Percentiles rank a stretch among this genome's conserved stretches.
phyloP scores from a whole-genome alignment of 2,113 vertebrate genomes.

The Trichechus manatus region DNA sequence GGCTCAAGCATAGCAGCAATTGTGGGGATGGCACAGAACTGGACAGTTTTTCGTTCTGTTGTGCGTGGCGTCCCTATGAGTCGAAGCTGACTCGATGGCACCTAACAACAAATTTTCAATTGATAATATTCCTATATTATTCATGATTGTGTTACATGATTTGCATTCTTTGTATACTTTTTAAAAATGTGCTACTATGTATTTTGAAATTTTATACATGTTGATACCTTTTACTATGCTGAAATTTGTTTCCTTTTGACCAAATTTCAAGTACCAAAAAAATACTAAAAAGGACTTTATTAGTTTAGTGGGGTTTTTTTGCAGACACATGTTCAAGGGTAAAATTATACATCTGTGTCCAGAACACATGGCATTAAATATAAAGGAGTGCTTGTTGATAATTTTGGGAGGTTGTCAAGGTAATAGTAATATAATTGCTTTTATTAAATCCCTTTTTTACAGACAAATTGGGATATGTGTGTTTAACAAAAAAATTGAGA shows the following conservation, averaged over 20 bases:
- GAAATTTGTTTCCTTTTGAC: not conserved
- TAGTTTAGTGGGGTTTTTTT: not conserved
- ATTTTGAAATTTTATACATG: not conserved
- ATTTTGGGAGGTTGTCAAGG: not conserved
- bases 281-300: not conserved
- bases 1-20: too few relatives aligned
- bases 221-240: not conserved
- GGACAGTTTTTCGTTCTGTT: too few relatives aligned
- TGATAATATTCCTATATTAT: not conserved
- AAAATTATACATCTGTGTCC: not conserved
- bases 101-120: not conserved
- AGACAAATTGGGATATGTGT: not conserved
- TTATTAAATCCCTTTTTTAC: not conserved
- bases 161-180: not conserved
- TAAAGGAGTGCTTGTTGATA: not conserved
- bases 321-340: not conserved
- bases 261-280: constrained; percentile 1
- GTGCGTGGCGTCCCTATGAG: too few relatives aligned
- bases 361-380: not conserved
- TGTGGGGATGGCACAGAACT: too few relatives aligned
- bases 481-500: not conserved
- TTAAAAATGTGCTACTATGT: not conserved
- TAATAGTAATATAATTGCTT: not conserved
- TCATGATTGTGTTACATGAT: constrained; percentile 11
- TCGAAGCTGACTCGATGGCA: too few relatives aligned